Evolutionary conservation across 23 tunicate species (phyloP), one percentile per base, ranked within the genome.

Genomic region (Styela clava): DNA sequence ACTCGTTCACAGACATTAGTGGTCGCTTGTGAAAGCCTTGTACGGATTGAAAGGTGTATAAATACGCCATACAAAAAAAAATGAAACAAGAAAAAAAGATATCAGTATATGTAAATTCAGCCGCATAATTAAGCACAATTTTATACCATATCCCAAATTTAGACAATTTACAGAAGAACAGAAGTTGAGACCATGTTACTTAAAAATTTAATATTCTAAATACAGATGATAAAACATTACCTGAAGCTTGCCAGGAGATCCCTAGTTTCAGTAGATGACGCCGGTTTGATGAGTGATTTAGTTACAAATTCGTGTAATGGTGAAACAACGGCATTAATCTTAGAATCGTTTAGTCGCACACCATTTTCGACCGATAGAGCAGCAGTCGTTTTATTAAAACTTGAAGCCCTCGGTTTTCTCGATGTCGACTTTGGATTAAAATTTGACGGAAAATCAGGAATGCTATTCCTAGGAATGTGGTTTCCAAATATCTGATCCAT

Each of bases 221-320:
- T n/a, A n/a, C n/a, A n/a, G n/a, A n/a, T n/a, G n/a, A n/a, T n/a
- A n/a, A n/a, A n/a, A n/a, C n/a, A n/a, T n/a, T 23, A 88, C 92
- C 92, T 74, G 65, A 79, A 89, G 31, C 83, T 81, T 1, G 95
- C 85, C 3, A 89, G 2, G 52, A 89, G 25, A 64, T 89, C 95
- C 52, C 62, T 82, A 67, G 81, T 77, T 31, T 81, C 79, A 25
- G 24, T 67, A 21, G 95, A 79, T 29, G 78, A 35, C 0, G 89
- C 95, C 1, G 95, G 89, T 74, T 79, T 33, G 2, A 89, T 72
- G 16, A 89, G 69, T 28, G 89, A 31, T 20, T 67, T 35, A 7
- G 95, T 63, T 0, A 89, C 30, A 68, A 85, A 89, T 33, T 69
- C 90, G 68, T 89, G 95, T 22, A 71, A 34, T 21, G 77, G 56